Base-by-base conservation (phyloP, 2,113 vertebrate genomes). In the Propithecus coquereli region DNA sequence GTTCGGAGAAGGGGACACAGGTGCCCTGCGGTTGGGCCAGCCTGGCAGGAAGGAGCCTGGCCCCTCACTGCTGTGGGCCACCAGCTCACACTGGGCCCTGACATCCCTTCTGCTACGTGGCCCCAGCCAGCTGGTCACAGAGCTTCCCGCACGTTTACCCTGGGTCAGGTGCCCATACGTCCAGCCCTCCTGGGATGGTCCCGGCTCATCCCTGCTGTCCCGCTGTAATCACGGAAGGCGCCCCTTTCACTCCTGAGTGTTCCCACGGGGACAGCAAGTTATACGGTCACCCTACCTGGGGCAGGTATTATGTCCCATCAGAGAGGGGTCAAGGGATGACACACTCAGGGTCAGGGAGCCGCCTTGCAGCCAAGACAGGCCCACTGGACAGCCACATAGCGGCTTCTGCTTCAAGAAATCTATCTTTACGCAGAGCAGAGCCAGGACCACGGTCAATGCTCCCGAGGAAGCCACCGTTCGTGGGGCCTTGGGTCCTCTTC, bases 401-500 rank as follows among this genome's bases (percentile, higher is more conserved):
- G 17, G 68, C 81, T 61, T 92, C 66, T 74, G 18, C 0, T 94
- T 63, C 95, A 92, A 86, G 90, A 96, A 95, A n/a, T 43, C 81
- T 79, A 83, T 70, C 81, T 50, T 90, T 80, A 57, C 30, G 54
- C 66, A 50, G 40, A 47, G 76, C 45, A 27, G 82, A 0, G 57
- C 57, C 87, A 37, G 95, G 77, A 91, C 68, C 91, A 97, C 93
- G 93, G 94, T 45, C 27, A 27, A 86, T 0, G 92, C 95, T 92
- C 87, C 0, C 0, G 0, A 43, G 70, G 83, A 94, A 12, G 90
- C 47, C 87, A 79, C 18, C 30, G 91, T 94, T 85, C 91, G 10
- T 0, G 0, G 93, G 97, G 95, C 5, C 63, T 22, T 3, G 0
- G 14, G 43, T 32, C 14, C 45, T 34, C 61, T 34, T 17, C 97